These are phyloP conservation scores for Microplitis demolitor DNA, from an alignment of 1,140 invertebrate species.

Conservation along the genomic window DNA sequence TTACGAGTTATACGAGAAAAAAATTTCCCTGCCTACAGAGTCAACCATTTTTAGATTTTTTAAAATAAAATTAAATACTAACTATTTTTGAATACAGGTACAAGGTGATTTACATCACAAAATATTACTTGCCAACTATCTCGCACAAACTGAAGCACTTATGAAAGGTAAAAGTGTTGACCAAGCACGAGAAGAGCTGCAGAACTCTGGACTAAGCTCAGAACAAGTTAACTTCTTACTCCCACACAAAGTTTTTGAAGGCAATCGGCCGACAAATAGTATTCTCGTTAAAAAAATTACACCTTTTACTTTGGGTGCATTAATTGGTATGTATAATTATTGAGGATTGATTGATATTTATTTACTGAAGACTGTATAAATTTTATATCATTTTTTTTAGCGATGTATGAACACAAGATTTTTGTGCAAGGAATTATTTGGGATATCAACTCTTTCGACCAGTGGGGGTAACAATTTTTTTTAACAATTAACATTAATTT, in stretches of 20 bases:
- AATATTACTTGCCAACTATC: constrained; percentile 95
- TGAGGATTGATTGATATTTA: not conserved
- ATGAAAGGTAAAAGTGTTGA: constrained; percentile 88
- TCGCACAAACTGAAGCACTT: constrained; percentile 97
- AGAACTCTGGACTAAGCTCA: constrained; percentile 72
- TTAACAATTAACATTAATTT: constrained; percentile 18
- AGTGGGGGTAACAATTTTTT: constrained; percentile 85
- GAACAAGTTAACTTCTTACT: constrained; percentile 80
- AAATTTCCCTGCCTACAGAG: too few relatives aligned
- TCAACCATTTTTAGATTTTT: not conserved
- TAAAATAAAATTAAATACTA: not conserved
- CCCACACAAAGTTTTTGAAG: constrained; percentile 96
- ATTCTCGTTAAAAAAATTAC: constrained; percentile 93
- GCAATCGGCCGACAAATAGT: constrained; percentile 97
- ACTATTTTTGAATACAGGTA: constrained; percentile 39
- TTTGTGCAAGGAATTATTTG: constrained; percentile 98
- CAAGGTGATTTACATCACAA: constrained; percentile 70
- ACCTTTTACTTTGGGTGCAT: constrained; percentile 90
- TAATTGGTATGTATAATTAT: constrained; percentile 80
- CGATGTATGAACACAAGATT: constrained; percentile 98
- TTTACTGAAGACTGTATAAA: not conserved
- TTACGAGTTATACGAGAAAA: too few relatives aligned
- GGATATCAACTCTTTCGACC: constrained; percentile 99
- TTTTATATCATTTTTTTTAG: constrained; percentile 64
- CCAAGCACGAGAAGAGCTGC: constrained; percentile 77